phyloP scores from a whole-genome alignment of 2,888 invertebrate species.

The Odontothrips loti region DNA sequence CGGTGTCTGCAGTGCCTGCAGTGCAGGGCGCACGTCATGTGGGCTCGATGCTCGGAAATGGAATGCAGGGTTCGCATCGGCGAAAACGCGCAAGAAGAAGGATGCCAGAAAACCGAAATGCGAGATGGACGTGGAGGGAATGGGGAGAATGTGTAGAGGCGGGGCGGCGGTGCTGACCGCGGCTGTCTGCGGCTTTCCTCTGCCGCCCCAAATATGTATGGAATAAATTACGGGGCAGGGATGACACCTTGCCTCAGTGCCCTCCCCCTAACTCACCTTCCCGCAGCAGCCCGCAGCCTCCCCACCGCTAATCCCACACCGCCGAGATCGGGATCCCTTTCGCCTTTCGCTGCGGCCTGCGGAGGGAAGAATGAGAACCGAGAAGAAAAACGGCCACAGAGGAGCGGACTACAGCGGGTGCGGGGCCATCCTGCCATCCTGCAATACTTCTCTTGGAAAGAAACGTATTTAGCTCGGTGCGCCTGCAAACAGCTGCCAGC shows the following conservation, averaged over 20 bases:
- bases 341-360: not conserved
- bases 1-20: too few relatives aligned
- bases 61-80: too few relatives aligned
- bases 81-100: too few relatives aligned
- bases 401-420: not conserved
- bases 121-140: too few relatives aligned
- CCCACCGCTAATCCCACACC: not conserved
- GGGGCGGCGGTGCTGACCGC: not conserved
- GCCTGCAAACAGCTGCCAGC: not conserved
- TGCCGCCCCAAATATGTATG: conserved; percentile 23
- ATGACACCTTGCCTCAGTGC: conserved; percentile 11
- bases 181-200: not conserved
- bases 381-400: not conserved
- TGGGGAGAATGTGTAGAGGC: too few relatives aligned
- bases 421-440: not conserved
- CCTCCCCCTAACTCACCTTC: not conserved
- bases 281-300: not conserved
- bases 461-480: not conserved
- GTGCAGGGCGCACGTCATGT: too few relatives aligned
- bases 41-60: too few relatives aligned
- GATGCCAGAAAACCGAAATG: too few relatives aligned
- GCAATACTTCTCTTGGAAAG: not conserved
- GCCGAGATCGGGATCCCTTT: not conserved
- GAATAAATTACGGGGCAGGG: not conserved
- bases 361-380: not conserved